Percentiles rank a stretch among this genome's conserved stretches.
phyloP scores from a whole-genome alignment of 2,888 invertebrate genomes.

The Odontomyia ornata region DNA sequence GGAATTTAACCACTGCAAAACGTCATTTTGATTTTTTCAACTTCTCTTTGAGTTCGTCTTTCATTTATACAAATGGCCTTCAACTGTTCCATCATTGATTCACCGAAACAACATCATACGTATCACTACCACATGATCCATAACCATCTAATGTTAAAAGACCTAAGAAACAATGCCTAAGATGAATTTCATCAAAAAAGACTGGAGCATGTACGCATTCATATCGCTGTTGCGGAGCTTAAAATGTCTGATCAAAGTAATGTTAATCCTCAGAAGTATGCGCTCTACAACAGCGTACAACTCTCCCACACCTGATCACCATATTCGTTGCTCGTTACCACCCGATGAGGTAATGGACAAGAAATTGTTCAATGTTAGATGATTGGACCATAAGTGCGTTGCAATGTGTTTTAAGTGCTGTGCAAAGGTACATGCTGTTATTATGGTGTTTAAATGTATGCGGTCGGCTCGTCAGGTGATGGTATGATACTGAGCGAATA shows the following conservation, averaged over 20 bases:
- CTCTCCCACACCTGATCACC: slow-evolving; percentile 15
- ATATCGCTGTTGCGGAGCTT: too few relatives aligned
- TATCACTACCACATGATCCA: slow-evolving; percentile 22
- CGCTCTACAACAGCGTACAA: background rate
- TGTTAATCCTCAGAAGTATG: background rate
- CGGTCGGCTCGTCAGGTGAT: background rate
- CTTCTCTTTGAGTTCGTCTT: background rate
- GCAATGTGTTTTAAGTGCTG: background rate
- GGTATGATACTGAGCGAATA: too few relatives aligned
- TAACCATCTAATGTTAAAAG: slow-evolving; percentile 23
- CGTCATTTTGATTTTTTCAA: background rate
- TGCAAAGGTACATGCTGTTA: background rate
- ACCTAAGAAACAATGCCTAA: background rate
- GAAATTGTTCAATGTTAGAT: slow-evolving; percentile 1
- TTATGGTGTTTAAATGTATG: background rate
- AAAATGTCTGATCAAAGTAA: too few relatives aligned
- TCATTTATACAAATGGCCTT: slow-evolving; percentile 22
- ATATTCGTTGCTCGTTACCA: background rate
- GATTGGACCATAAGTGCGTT: background rate
- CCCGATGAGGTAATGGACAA: slow-evolving; percentile 29
- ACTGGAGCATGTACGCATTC: too few relatives aligned
- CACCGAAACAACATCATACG: background rate
- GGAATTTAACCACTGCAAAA: slow-evolving; percentile 23
- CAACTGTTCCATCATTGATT: slow-evolving; percentile 13
- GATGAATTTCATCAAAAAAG: background rate